Evolutionary conservation across 2,797 vertebrate species (phyloP).

Genomic region (Leptodactylus fallax): DNA sequence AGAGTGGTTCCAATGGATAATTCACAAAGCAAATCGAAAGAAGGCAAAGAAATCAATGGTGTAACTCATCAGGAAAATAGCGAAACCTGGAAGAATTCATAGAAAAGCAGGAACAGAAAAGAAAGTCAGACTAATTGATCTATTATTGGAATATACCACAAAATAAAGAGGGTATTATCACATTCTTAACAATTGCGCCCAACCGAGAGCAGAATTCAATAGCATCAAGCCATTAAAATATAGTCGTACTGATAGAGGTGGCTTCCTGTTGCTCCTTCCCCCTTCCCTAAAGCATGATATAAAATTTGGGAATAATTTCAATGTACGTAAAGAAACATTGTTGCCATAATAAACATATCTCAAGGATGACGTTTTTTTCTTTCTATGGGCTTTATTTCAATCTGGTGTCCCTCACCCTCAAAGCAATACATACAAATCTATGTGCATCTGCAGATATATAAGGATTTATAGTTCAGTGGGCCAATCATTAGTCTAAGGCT

Average conservation of each 20-base stretch:
- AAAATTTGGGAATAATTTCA: no score
- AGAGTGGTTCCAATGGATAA: conserved; percentile 74
- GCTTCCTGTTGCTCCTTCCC: neutral
- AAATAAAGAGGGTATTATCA: neutral
- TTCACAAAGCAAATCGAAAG: conserved; percentile 74
- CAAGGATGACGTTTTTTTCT: no score
- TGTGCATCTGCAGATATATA: no score
- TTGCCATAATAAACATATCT: no score
- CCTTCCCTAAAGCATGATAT: no score
- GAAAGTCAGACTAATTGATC: neutral
- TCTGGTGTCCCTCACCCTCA: no score
- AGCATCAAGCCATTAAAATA: neutral
- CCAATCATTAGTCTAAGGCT: no score
- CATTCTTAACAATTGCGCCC: neutral
- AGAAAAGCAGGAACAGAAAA: conserved; percentile 17
- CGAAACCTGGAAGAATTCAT: conserved; percentile 62
- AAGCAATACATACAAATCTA: no score
- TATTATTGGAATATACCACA: neutral
- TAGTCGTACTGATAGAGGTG: neutral
- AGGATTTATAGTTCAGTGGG: no score
- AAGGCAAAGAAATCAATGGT: conserved; percentile 71
- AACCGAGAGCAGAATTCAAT: neutral
- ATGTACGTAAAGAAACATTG: no score
- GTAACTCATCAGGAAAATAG: conserved; percentile 73
- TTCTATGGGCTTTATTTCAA: no score